Evolutionary conservation across 1,140 invertebrate genomes (phyloP).

Genomic region (Palaemon carinicauda): DNA sequence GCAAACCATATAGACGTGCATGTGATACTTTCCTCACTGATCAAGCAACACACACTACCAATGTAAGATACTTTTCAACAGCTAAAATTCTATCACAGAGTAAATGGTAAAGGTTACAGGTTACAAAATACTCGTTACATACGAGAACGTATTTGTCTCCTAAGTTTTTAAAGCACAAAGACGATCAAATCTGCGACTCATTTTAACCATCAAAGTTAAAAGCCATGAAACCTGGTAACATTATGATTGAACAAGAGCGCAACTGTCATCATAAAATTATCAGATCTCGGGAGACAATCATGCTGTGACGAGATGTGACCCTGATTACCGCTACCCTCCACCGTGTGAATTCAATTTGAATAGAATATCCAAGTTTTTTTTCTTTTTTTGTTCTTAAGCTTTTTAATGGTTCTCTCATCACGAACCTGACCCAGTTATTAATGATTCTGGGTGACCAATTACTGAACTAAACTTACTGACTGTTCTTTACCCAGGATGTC

Average conservation of each 20-base stretch:
- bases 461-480: slow-evolving; percentile 36
- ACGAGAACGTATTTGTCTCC: too few species aligned
- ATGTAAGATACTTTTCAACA: too few species aligned
- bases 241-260: background rate
- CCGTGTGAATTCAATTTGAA: slow-evolving; percentile 13
- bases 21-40: too few species aligned
- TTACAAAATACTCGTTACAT: too few species aligned
- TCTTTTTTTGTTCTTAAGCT: background rate
- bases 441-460: slow-evolving; percentile 44
- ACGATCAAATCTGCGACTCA: background rate
- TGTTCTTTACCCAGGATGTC: slow-evolving; percentile 35
- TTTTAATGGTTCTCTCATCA: background rate
- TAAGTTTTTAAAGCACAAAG: too few species aligned
- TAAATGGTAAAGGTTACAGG: too few species aligned
- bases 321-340: slow-evolving; percentile 44
- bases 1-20: too few species aligned
- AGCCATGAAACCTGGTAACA: background rate
- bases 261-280: slow-evolving; percentile 12
- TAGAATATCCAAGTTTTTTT: slow-evolving; percentile 2
- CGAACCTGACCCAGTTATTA: slow-evolving; percentile 32
- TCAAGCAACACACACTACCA: too few species aligned
- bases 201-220: background rate
- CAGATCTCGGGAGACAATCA: slow-evolving; percentile 9
- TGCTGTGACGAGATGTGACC: slow-evolving; percentile 22
- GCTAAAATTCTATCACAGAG: too few species aligned